Evolutionary conservation across 2,797 vertebrate genomes (phyloP).

Genomic region (Sternotherus odoratus): DNA sequence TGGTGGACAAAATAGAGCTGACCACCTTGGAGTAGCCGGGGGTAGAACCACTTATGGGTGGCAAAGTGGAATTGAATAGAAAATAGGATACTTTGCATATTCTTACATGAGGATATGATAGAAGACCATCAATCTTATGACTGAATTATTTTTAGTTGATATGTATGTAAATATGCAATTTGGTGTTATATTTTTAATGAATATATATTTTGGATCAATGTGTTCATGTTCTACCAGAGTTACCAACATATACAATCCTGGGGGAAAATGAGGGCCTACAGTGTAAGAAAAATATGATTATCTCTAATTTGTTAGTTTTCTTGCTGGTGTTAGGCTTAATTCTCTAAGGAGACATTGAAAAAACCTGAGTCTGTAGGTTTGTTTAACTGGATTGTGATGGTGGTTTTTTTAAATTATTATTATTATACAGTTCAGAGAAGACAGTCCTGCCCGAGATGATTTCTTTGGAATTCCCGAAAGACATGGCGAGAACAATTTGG

Average conservation of each 20-base stretch:
- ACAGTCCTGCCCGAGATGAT: background rate
- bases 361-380: background rate
- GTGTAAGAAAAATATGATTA: background rate
- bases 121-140: background rate
- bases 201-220: background rate
- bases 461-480: background rate
- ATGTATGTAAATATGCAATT: background rate
- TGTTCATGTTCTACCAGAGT: background rate
- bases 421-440: background rate
- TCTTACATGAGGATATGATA: background rate
- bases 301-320: background rate
- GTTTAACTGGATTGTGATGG: background rate
- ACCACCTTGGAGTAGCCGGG: background rate
- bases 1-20: background rate
- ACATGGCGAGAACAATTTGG: background rate
- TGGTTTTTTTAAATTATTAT: background rate
- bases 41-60: background rate
- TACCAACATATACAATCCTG: background rate
- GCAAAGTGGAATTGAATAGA: background rate
- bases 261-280: background rate
- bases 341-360: background rate
- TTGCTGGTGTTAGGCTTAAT: background rate
- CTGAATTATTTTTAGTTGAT: background rate
- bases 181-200: background rate
- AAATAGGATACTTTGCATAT: background rate